Conservation (phyloP, 2,797 vertebrate species). For the Garrulus glandarius region DNA sequence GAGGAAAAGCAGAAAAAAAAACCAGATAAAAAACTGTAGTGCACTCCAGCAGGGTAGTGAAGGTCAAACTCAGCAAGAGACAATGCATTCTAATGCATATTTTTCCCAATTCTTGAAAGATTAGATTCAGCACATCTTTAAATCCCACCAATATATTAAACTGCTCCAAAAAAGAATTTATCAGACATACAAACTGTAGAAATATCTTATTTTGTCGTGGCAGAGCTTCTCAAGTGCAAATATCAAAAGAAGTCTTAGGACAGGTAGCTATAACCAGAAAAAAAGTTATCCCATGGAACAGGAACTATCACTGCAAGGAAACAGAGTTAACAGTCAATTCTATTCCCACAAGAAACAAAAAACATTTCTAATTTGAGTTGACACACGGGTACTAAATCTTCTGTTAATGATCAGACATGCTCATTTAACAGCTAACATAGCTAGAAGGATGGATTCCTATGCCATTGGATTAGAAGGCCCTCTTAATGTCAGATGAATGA, state of each 20-base stretch:
- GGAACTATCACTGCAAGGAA: background rate
- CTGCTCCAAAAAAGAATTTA: background rate
- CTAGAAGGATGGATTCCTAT: background rate
- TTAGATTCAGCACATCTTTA: constrained; percentile 36
- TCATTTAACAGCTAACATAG: background rate
- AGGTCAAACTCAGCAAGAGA: constrained; percentile 47
- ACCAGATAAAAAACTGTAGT: background rate
- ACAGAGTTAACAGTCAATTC: background rate
- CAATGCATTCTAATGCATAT: constrained; percentile 47
- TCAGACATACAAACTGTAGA: background rate
- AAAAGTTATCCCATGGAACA: background rate
- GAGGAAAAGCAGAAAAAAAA: background rate
- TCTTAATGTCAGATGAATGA: background rate
- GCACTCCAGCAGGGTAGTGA: background rate
- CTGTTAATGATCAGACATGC: background rate
- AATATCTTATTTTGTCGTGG: background rate
- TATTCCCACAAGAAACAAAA: background rate
- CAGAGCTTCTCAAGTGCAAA: background rate
- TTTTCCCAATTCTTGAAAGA: constrained; percentile 23
- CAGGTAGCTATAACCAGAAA: background rate
- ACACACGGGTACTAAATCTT: background rate
- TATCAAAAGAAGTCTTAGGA: background rate
- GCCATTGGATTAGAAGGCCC: background rate
- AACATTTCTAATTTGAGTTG: background rate
- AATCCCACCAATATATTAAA: constrained; percentile 40